Evolutionary conservation across 2,113 vertebrate species (phyloP), one percentile per base, ranked within the genome.

Genomic region (Grallaria varia): DNA sequence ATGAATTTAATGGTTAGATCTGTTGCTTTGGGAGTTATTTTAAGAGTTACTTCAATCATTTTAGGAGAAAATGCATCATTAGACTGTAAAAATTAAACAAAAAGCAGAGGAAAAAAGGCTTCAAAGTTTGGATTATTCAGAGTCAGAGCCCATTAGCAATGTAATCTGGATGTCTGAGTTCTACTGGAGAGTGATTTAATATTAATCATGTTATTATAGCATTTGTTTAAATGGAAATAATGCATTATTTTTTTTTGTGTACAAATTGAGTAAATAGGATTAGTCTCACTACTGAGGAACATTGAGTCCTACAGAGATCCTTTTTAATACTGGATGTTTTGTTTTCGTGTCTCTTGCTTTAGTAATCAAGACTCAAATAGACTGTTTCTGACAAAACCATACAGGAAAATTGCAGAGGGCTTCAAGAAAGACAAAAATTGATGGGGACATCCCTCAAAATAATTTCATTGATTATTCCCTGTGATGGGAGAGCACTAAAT

Each of bases 211-310:
- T 85, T 90, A 11, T 93, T 93, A 53, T 30, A 87, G 21, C 42
- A 71, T 94, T 96, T 87, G 35, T 95, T 96, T 93, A 89, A 94
- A 86, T 71, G 27, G 69, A 96, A 97, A 93, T 40, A 96, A 89
- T 89, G 37, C 18, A 13, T 93, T 92, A 14, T 79, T 91, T 95
- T 79, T 91, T 95, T 94, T 87, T 90, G 28, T 64, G 18, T 95
- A 80, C 27, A 67, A 95, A 82, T 76, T 71, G 64, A 91, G 22
- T 90, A 88, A 95, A 92, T 87, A 85, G 40, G 72, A 91, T 97
- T 93, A 90, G 58, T 84, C 20, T 93, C 44, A 59, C 90, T 93
- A 67, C 40, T 71, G 33, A 85, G 59, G 40, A 90, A 47, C 62
- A 58, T 0, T 11, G 42, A 90, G 49, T 74, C 55, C 53, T 81